Evolutionary conservation across 2,113 vertebrate genomes (phyloP).

Genomic region (Paradoxurus hermaphroditus): DNA sequence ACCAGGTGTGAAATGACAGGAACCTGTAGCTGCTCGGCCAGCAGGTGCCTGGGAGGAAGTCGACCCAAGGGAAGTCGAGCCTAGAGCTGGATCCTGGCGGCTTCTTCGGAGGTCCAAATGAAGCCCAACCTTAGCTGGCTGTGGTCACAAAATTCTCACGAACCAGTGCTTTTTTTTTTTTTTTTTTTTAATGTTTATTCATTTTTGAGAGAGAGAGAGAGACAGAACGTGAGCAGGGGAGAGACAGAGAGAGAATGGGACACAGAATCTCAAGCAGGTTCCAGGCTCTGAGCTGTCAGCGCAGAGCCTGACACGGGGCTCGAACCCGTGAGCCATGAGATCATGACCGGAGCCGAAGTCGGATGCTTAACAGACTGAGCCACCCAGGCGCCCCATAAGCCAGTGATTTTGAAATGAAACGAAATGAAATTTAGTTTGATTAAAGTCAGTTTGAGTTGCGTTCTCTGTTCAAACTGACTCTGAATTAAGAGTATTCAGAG

Average conservation of each 20-base stretch:
- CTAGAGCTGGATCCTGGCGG: not conserved
- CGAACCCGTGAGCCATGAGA: no score
- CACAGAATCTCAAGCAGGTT: no score
- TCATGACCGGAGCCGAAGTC: no score
- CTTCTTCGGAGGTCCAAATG: not conserved
- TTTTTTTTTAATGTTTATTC: not conserved
- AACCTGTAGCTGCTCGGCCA: not conserved
- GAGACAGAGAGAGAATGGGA: no score
- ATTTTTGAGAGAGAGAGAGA: no score
- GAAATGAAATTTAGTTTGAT: not conserved
- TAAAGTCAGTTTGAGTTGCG: not conserved
- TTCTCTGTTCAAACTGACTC: constrained; percentile 1
- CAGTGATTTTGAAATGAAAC: not conserved
- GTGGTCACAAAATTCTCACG: not conserved
- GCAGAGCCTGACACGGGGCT: no score
- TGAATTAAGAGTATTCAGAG: not conserved
- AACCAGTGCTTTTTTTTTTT: not conserved
- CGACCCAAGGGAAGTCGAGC: not conserved
- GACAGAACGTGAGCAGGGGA: no score
- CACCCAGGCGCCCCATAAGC: no score
- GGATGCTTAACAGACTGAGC: no score
- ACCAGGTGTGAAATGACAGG: not conserved
- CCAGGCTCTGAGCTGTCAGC: no score
- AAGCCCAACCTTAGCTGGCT: not conserved
- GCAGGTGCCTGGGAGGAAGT: not conserved